Evolutionary conservation across 1,140 invertebrate genomes (phyloP).

Genomic region (Drosophila bocki): DNA sequence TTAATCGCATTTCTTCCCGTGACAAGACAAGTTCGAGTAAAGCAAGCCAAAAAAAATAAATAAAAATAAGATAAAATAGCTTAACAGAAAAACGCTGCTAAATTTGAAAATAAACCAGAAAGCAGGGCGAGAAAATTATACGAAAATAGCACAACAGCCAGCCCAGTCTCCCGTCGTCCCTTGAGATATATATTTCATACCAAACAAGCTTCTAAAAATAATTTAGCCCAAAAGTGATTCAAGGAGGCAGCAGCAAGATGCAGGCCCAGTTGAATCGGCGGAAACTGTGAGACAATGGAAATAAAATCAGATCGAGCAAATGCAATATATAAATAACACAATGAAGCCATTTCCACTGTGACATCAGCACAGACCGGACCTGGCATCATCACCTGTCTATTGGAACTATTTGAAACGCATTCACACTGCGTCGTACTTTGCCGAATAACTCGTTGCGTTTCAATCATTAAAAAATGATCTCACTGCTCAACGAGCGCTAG

Average conservation of each 20-base stretch:
- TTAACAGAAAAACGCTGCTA: constrained; percentile 50
- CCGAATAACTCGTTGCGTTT: constrained; percentile 32
- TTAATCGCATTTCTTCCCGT: constrained; percentile 61
- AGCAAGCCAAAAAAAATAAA: constrained; percentile 4
- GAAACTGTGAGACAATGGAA: constrained; percentile 46
- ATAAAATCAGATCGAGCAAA: constrained; percentile 42
- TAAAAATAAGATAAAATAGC: constrained; percentile 10
- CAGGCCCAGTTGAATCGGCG: constrained; percentile 37
- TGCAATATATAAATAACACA: constrained; percentile 76
- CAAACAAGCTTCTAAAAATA: constrained; percentile 64
- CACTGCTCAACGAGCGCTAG: constrained; percentile 31
- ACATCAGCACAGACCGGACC: constrained; percentile 66
- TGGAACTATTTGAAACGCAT: constrained; percentile 35
- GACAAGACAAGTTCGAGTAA: constrained; percentile 76
- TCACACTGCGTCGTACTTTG: constrained; percentile 47
- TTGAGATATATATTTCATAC: constrained; percentile 64
- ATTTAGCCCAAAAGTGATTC: constrained; percentile 44
- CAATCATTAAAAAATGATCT: constrained; percentile 42
- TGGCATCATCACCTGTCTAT: constrained; percentile 39
- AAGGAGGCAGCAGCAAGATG: constrained; percentile 28
- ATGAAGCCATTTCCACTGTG: constrained; percentile 74
- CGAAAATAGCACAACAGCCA: constrained; percentile 59
- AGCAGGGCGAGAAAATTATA: constrained; percentile 62
- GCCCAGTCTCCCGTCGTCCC: constrained; percentile 42
- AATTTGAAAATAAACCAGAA: constrained; percentile 72